Base-by-base conservation (phyloP, 2,888 invertebrate species). In the Noctuana brunneofusca region DNA sequence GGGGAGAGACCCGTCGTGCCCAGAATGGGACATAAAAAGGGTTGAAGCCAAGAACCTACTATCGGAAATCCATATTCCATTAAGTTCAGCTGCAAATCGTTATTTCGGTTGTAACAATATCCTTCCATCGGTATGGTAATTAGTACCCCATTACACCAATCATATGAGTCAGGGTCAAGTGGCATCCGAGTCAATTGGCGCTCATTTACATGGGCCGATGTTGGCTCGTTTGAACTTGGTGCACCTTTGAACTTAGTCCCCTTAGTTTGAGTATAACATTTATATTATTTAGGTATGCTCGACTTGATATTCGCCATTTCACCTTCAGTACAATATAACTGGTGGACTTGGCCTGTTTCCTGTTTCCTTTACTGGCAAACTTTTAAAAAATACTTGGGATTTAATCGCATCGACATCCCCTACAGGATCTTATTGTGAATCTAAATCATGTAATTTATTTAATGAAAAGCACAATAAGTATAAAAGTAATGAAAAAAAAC, bases 171-270 rank as follows among this genome's bases (percentile, higher is more conserved):
- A 65, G 75, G 83, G 83, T 85, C 83, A 81, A 74, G 75, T 73
- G 80, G 66, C 75, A 68, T 69, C 69, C 52, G 72, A 76, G 78
- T 81, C 83, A 83, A 84, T 84, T 81, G 81, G 74, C 72, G 75
- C 67, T 69, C 71, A 75, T 78, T 78, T 75, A 75, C 74, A 71
- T 60, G 30, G 57, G 54, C 18, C 43, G 54, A 54, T 12, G 64
- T 9, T 14, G 43, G 43, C n/a, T 54, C 14, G 41, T 54, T 58
- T 41, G 30, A 43, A 18, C 41, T 27, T 18, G 27, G 5, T 14
- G 16, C 35, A 58, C 50, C 49, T 58, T 58, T 58, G 50, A 27
- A 16, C 49, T 58, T 50, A 50, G 48, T n/a, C 48, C 24, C 22
- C 22, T 22, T 3, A 11, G 8, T 46, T 46, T 38, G 38, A 4